phyloP scores from a whole-genome alignment of 2,888 invertebrate genomes.

The Eupeodes latifasciatus region DNA sequence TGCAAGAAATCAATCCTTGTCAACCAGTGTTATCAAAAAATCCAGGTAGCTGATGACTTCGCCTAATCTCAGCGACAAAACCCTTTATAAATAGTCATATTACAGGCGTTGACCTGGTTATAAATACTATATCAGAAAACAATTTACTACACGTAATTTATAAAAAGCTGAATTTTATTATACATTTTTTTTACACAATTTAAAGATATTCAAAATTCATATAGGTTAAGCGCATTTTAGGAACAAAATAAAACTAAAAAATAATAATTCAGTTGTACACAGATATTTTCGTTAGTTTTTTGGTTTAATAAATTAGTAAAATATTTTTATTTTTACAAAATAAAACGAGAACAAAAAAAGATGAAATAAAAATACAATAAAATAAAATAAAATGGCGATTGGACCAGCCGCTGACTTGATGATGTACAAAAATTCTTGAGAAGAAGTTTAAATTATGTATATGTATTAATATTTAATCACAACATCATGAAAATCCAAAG shows the following conservation, averaged over 20 bases:
- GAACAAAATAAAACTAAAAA: constrained; percentile 59
- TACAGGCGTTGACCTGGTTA: too few relatives aligned
- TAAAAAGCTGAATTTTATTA: constrained; percentile 15
- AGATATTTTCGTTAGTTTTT: constrained; percentile 25
- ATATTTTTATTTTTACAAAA: constrained; percentile 58
- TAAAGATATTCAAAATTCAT: neutral
- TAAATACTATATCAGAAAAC: too few relatives aligned
- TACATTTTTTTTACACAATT: constrained; percentile 2
- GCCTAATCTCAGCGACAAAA: too few relatives aligned
- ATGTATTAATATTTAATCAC: constrained; percentile 63
- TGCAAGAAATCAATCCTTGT: too few relatives aligned
- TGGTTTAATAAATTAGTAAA: constrained; percentile 74
- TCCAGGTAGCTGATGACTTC: too few relatives aligned
- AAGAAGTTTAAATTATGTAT: neutral
- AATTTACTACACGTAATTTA: too few relatives aligned
- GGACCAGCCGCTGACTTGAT: constrained; percentile 67
- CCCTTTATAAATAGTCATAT: too few relatives aligned
- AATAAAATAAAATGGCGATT: constrained; percentile 56
- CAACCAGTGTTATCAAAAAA: too few relatives aligned
- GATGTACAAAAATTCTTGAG: neutral
- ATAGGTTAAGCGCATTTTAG: constrained; percentile 39
- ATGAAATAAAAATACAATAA: constrained; percentile 20
- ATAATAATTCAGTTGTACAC: neutral
- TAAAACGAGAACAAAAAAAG: constrained; percentile 37
- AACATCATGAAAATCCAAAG: constrained; percentile 69